Conservation (phyloP, 2,888 invertebrate species). For the Sinotaia quadrata region DNA sequence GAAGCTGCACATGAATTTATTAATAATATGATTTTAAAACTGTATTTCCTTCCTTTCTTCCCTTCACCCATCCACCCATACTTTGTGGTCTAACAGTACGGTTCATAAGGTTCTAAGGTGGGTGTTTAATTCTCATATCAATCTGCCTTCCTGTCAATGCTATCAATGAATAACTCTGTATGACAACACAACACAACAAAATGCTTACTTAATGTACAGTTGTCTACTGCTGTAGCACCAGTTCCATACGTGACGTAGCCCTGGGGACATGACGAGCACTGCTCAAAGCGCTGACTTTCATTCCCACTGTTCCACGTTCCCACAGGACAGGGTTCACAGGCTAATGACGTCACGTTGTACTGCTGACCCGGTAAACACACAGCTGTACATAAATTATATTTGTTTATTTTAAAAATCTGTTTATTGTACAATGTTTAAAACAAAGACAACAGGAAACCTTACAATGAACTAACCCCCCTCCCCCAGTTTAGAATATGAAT, state of each 20-base stretch:
- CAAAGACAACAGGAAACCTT: background rate
- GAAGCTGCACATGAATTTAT: too few species aligned
- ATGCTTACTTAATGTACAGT: slow-evolving; percentile 46
- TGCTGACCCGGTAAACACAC: slow-evolving; percentile 38
- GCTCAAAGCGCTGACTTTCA: slow-evolving; percentile 36
- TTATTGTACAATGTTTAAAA: background rate
- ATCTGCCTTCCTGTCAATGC: too few species aligned
- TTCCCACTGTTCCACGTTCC: slow-evolving; percentile 47
- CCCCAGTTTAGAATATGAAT: too few species aligned
- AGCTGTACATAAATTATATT: slow-evolving; percentile 25
- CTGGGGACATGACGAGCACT: slow-evolving; percentile 36
- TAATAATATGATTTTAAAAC: too few species aligned
- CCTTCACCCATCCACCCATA: too few species aligned
- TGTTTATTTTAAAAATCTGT: too few species aligned
- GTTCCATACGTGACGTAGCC: slow-evolving; percentile 37
- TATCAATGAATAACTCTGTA: too few species aligned
- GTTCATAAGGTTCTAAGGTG: too few species aligned
- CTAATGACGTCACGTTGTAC: slow-evolving; percentile 15
- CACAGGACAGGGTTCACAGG: slow-evolving; percentile 37
- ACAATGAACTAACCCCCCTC: background rate
- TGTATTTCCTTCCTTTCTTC: too few species aligned
- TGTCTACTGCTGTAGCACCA: slow-evolving; percentile 26
- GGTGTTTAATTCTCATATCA: too few species aligned
- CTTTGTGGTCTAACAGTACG: too few species aligned
- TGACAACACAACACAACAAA: too few species aligned